Evolutionary conservation across 1,140 invertebrate genomes (phyloP).

Genomic region (Magallana gigas): DNA sequence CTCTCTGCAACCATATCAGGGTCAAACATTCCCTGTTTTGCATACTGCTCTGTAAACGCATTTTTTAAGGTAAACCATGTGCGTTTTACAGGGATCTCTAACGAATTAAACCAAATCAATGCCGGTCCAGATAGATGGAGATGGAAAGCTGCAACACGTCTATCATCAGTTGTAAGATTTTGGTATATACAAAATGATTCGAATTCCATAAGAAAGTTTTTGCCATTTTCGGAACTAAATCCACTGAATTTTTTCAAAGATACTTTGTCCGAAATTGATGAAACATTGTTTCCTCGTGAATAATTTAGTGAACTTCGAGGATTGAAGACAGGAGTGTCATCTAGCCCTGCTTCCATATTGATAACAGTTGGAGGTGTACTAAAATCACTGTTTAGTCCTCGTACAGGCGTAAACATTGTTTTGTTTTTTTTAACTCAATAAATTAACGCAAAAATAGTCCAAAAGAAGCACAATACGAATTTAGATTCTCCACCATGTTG

Average conservation of each 20-base stretch:
- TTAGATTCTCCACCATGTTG: no score
- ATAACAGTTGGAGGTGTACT: no score
- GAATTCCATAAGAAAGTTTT: slow-evolving; percentile 39
- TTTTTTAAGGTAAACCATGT: background rate
- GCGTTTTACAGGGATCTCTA: slow-evolving; percentile 6
- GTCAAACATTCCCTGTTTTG: slow-evolving; percentile 24
- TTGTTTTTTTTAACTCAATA: no score
- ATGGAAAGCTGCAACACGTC: slow-evolving; percentile 39
- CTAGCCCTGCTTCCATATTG: no score
- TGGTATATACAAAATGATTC: slow-evolving; percentile 36
- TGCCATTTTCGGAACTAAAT: slow-evolving; percentile 16
- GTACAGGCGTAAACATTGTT: no score
- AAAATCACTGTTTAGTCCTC: no score
- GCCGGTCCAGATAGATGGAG: slow-evolving; percentile 44
- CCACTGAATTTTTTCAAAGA: background rate
- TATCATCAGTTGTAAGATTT: background rate
- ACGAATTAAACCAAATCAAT: slow-evolving; percentile 40
- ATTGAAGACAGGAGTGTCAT: no score
- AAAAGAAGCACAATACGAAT: no score
- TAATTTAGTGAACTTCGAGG: no score
- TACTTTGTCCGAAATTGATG: background rate
- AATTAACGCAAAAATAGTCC: no score
- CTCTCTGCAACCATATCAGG: slow-evolving; percentile 33
- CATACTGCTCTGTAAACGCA: slow-evolving; percentile 9
- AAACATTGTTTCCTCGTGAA: no score